phyloP scores from a whole-genome alignment of 2,888 invertebrate genomes.

The Heliconius aoede region DNA sequence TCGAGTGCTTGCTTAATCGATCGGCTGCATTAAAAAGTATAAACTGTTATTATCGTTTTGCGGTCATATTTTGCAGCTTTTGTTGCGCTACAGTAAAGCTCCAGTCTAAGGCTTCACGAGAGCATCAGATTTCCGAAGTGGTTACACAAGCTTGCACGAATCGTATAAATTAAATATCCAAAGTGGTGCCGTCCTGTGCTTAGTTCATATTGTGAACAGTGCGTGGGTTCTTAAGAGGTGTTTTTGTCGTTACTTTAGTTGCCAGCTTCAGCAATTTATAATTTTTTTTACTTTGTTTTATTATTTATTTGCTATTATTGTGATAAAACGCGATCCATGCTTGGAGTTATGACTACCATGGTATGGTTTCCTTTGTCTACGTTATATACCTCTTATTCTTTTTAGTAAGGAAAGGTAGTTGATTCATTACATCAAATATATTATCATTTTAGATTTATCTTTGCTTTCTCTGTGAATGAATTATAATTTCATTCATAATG shows the following conservation, averaged over 20 bases:
- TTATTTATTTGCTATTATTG: slow-evolving; percentile 70
- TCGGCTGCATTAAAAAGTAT: slow-evolving; percentile 79
- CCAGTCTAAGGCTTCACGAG: slow-evolving; percentile 55
- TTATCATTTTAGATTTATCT: slow-evolving; percentile 48
- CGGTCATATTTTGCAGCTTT: slow-evolving; percentile 70
- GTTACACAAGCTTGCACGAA: slow-evolving; percentile 58
- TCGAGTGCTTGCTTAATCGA: slow-evolving; percentile 73
- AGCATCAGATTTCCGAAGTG: slow-evolving; percentile 57
- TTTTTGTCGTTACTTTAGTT: slow-evolving; percentile 73
- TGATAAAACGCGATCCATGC: slow-evolving; percentile 82
- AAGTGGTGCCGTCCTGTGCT: slow-evolving; percentile 77
- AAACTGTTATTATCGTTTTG: slow-evolving; percentile 76
- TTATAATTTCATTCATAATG: slow-evolving; percentile 43
- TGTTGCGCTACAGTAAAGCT: slow-evolving; percentile 65
- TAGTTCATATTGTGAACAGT: slow-evolving; percentile 78
- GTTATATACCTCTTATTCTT: slow-evolving; percentile 69
- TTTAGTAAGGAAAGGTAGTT: slow-evolving; percentile 72
- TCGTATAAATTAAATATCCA: slow-evolving; percentile 55
- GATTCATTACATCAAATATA: slow-evolving; percentile 52
- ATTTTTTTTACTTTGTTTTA: slow-evolving; percentile 60
- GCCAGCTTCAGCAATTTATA: slow-evolving; percentile 71
- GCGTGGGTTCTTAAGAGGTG: slow-evolving; percentile 72
- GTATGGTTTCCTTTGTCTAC: slow-evolving; percentile 84
- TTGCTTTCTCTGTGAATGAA: slow-evolving; percentile 45
- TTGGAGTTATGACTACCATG: slow-evolving; percentile 84